Evolutionary conservation across 2,113 vertebrate genomes (phyloP).

Genomic region (Alces alces): DNA sequence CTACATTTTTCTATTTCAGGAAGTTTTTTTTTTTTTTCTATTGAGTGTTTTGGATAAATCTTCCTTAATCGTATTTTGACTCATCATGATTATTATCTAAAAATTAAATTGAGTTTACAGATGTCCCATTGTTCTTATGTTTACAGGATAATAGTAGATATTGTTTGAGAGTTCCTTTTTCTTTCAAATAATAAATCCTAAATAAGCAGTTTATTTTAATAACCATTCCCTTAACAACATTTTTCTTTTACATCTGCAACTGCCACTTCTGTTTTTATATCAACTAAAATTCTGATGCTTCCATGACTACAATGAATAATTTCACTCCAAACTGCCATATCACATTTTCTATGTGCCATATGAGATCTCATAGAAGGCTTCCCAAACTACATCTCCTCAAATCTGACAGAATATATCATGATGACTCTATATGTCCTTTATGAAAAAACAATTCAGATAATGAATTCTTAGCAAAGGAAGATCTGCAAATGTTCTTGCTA

Average conservation of each 20-base stretch:
- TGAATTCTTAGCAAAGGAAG: neutral
- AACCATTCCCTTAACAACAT: constrained; percentile 3
- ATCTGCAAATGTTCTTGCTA: neutral
- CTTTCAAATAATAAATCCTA: constrained; percentile 32
- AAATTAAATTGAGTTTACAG: constrained; percentile 36
- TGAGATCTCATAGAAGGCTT: neutral
- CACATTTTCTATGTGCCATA: neutral
- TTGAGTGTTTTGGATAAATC: constrained; percentile 7
- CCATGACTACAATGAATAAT: neutral
- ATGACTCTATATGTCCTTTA: neutral
- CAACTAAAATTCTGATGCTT: constrained; percentile 9
- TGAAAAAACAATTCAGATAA: constrained; percentile 32
- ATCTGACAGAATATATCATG: neutral
- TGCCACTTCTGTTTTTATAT: constrained; percentile 17
- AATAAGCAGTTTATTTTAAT: constrained; percentile 40
- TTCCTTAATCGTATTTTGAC: constrained; percentile 22
- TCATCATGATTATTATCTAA: constrained; percentile 32
- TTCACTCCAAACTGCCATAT: neutral
- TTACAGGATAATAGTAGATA: neutral
- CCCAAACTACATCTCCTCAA: neutral
- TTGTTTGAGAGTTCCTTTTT: neutral
- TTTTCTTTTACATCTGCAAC: constrained; percentile 23
- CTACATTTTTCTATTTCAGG: constrained; percentile 25
- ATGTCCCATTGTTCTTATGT: constrained; percentile 1
- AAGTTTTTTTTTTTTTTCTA: constrained; percentile 10